These are phyloP conservation scores for Acheta domesticus DNA, from an alignment of 2,888 invertebrate genomes.

Conservation along the genomic window DNA sequence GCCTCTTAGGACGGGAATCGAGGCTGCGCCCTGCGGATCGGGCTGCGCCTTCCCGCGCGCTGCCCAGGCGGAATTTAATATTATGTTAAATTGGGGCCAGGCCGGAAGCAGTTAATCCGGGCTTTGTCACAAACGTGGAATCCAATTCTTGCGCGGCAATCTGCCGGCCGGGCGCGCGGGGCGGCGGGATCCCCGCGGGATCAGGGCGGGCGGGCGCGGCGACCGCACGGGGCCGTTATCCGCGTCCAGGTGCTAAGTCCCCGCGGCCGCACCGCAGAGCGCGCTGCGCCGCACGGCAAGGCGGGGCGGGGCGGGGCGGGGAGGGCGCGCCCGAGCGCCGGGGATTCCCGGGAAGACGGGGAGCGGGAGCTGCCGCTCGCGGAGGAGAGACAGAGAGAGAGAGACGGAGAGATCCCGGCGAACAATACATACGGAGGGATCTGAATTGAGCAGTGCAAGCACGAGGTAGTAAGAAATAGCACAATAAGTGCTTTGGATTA, in stretches of 20 bases:
- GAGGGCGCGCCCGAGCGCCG: too few relatives aligned
- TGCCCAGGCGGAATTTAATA: neutral
- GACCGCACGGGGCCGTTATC: neutral
- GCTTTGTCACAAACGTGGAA: conserved; percentile 10
- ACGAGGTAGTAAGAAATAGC: too few relatives aligned
- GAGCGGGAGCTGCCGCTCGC: too few relatives aligned
- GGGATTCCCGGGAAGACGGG: too few relatives aligned
- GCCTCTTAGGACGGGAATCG: neutral
- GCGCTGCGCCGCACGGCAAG: neutral
- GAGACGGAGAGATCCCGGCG: too few relatives aligned
- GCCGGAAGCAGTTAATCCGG: neutral
- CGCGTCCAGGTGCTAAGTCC: conserved; percentile 18
- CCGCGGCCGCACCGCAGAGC: neutral
- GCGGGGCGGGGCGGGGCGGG: too few relatives aligned
- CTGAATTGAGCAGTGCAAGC: too few relatives aligned
- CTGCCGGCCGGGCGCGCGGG: neutral
- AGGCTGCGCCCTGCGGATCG: neutral
- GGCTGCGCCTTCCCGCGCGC: neutral
- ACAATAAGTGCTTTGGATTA: too few relatives aligned
- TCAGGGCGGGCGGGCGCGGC: neutral
- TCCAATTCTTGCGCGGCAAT: conserved; percentile 2
- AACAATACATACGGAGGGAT: too few relatives aligned
- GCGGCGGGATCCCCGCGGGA: neutral
- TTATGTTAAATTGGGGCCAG: neutral
- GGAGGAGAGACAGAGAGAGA: too few relatives aligned